Percentiles rank a stretch among this genome's conserved stretches.
Evolutionary conservation across 2,888 invertebrate genomes (phyloP).

Genomic region (Mayetiola destructor): DNA sequence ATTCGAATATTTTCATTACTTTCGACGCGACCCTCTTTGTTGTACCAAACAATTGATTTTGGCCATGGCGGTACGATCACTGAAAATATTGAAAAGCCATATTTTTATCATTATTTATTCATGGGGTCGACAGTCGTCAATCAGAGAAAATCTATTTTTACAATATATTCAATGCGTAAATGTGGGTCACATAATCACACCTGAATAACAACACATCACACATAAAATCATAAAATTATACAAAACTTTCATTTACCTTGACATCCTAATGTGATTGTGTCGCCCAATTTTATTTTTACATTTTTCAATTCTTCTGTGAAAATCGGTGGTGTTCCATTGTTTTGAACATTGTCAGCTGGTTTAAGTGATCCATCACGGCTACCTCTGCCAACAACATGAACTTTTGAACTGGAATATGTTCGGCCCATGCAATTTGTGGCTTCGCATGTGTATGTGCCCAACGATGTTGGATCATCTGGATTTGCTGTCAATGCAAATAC

Average conservation of each 20-base stretch:
- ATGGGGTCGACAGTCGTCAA: background rate
- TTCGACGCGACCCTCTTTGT: constrained; percentile 65
- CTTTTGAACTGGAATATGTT: constrained; percentile 33
- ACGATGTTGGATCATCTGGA: constrained; percentile 55
- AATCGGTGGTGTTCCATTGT: constrained; percentile 51
- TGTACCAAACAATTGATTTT: constrained; percentile 68
- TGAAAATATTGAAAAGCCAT: too few species aligned
- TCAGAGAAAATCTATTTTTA: too few species aligned
- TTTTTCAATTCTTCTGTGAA: constrained; percentile 62
- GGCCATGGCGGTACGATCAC: constrained; percentile 79
- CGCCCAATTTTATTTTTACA: constrained; percentile 63
- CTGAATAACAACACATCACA: background rate
- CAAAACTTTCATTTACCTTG: constrained; percentile 45
- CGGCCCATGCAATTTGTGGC: constrained; percentile 47
- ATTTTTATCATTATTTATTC: too few species aligned
- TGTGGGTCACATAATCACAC: background rate
- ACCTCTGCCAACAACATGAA: constrained; percentile 42
- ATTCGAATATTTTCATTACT: constrained; percentile 54
- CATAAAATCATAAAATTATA: constrained; percentile 13
- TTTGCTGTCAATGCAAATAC: constrained; percentile 68
- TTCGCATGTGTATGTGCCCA: constrained; percentile 63
- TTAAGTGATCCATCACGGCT: constrained; percentile 54
- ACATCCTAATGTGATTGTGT: constrained; percentile 55
- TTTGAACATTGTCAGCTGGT: constrained; percentile 43
- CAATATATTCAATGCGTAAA: too few species aligned